Evolutionary conservation across 2,888 invertebrate species (phyloP), one percentile per base, ranked within the genome.

Genomic region (Cotesia congregata): DNA sequence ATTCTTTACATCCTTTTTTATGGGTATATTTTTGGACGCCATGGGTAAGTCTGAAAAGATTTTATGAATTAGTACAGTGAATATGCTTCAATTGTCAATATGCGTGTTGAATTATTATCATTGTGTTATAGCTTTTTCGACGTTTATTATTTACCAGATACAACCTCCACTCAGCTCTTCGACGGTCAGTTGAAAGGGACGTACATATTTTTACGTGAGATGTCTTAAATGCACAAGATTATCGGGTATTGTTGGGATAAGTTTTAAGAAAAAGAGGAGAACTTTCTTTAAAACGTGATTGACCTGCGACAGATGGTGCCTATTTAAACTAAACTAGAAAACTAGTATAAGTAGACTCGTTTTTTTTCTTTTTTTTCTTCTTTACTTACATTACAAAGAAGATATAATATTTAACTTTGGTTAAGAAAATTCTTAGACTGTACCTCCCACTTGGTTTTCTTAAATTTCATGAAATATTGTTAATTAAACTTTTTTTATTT

Each of bases 31-130:
- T 20, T 67, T 20, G 7, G 67, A n/a, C 38, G 30, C 38, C 20
- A n/a, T 50, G 50, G 50, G 50, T 50, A 12, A 50, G 64, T 64
- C 6, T 62, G 62, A 62, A 50, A 50, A 50, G 50, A 50, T 50
- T 50, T 50, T 50, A 12, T 50, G 50, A 7, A 12, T 50, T 50
- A 30, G 30, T 30, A 30, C 30, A 30, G 30, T 50, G 1, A 50
- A 50, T 12, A 50, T 12, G 50, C 9, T 50, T 50, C 50, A 50
- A 50, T 50, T 50, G 50, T 12, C 50, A 50, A 12, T 50, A 50
- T 50, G 12, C 12, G 12, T 50, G 30, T 30, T 30, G 30, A 30
- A 30, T 30, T 30, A 30, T 30, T 30, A 30, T 30, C 30, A 30
- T 30, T 30, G 30, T 30, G 30, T 30, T 30, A 30, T 3, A 30